Evolutionary conservation across 2,888 invertebrate species (phyloP), one percentile per base, ranked within the genome.

Genomic region (Drosophila antonietae): DNA sequence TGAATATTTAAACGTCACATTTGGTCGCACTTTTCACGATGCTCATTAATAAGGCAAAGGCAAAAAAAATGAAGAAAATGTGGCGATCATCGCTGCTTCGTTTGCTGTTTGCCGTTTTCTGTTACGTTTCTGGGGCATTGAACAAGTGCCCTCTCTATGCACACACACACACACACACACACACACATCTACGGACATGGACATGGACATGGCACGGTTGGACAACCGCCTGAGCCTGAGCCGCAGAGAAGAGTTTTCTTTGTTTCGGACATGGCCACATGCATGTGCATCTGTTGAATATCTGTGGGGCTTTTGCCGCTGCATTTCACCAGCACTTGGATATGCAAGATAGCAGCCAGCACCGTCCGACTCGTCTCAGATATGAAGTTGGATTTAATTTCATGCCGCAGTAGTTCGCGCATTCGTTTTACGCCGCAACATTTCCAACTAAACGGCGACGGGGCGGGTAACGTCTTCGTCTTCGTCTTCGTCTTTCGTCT

Each of bases 1-100:
- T 91, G 91, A 91, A 91, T 91, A 91, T 91, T 91, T 91, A 91
- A 91, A 89, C 91, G 91, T 91, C 90, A 91, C 91, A 91, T 91
- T 91, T 90, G 90, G 91, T 89, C 91, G 91, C 91, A 90, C 90
- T 91, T 90, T 88, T 86, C 83, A 87, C 87, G 84, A 88, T 86
- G 87, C 88, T 90, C 90, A 91, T 90, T 91, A 90, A 91, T 91
- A 91, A 90, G 77, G 62, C 69, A 52, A 71, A 75, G 73, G 60
- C 74, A 68, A 60, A 63, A 63, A 73, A 81, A 86, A 83, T 87
- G 76, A 85, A 79, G 83, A 89, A 87, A 85, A 83, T 81, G 89
- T 83, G 79, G 83, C 85, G 83, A 83, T 81, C 83, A 79, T 80
- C 73, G 82, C 67, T 73, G 83, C 67, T 57, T 75, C 76, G 82